Conservation (phyloP, 2,113 vertebrate genomes). For the Triplophysa siluroides region DNA sequence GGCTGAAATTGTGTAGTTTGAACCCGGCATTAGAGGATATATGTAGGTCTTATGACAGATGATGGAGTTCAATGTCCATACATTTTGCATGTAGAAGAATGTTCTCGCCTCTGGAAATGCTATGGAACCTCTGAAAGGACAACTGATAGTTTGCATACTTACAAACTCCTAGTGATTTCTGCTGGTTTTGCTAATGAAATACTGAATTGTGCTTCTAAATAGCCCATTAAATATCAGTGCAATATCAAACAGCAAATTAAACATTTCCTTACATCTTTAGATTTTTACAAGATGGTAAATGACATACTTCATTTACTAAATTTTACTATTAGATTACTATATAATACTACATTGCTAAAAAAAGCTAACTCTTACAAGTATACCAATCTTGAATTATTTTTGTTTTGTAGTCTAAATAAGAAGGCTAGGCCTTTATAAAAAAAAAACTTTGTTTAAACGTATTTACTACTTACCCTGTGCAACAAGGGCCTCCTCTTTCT, state of each 20-base stretch:
- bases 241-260: not conserved
- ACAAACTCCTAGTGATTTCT: conserved; percentile 14
- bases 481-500: conserved; percentile 72
- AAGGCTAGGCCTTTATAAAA: conserved; percentile 4
- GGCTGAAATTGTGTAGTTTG: no score
- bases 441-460: not conserved
- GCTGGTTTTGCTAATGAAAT: not conserved
- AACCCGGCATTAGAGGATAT: no score
- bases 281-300: not conserved
- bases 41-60: not conserved
- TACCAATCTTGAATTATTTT: not conserved
- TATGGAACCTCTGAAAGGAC: not conserved
- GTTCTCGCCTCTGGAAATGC: not conserved
- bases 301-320: not conserved
- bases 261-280: not conserved
- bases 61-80: not conserved
- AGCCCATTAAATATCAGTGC: not conserved
- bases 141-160: conserved; percentile 27
- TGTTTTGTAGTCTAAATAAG: not conserved
- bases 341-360: no score
- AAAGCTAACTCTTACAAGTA: not conserved
- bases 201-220: not conserved
- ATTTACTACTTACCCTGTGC: conserved; percentile 70
- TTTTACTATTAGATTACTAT: no score
- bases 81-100: not conserved